Conservation (phyloP, 2,888 invertebrate species). For the Chorisops tibialis region DNA sequence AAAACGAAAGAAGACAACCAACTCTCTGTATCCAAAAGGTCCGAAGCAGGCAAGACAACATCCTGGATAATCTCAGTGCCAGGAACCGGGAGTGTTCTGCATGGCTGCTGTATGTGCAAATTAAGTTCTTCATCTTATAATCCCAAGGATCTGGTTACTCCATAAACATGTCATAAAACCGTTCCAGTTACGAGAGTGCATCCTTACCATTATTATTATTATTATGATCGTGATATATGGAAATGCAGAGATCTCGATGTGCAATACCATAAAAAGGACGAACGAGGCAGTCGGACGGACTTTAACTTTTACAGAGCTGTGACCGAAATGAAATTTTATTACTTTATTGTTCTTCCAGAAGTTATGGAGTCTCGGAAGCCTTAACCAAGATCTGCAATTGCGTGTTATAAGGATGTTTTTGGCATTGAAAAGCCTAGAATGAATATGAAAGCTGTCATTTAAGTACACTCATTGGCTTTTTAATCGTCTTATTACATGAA, state of each 20-base stretch:
- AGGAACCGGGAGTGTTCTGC: too few relatives aligned
- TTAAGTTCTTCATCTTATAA: constrained; percentile 14
- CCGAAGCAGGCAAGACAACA: too few relatives aligned
- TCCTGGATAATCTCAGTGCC: too few relatives aligned
- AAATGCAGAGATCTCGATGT: constrained; percentile 10
- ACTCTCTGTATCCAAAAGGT: too few relatives aligned
- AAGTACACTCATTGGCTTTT: too few relatives aligned
- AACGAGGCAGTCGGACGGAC: neutral
- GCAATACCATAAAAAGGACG: constrained; percentile 10
- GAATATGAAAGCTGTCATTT: too few relatives aligned
- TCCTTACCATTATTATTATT: constrained; percentile 10
- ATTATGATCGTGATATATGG: constrained; percentile 18
- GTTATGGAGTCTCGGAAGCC: neutral
- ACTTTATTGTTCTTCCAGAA: constrained; percentile 2
- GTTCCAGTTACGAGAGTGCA: constrained; percentile 7
- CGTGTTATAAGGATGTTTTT: neutral
- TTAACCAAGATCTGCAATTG: neutral
- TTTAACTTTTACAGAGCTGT: constrained; percentile 9
- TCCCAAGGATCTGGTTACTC: constrained; percentile 12
- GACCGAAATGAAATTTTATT: constrained; percentile 8
- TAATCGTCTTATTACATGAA: too few relatives aligned
- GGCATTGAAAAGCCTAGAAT: too few relatives aligned
- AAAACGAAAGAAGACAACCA: too few relatives aligned
- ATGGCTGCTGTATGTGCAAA: neutral
- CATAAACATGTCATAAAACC: constrained; percentile 13